Evolutionary conservation across 2,888 invertebrate species (phyloP), one percentile per base, ranked within the genome.

Genomic region (Drosophila fulvimacula): DNA sequence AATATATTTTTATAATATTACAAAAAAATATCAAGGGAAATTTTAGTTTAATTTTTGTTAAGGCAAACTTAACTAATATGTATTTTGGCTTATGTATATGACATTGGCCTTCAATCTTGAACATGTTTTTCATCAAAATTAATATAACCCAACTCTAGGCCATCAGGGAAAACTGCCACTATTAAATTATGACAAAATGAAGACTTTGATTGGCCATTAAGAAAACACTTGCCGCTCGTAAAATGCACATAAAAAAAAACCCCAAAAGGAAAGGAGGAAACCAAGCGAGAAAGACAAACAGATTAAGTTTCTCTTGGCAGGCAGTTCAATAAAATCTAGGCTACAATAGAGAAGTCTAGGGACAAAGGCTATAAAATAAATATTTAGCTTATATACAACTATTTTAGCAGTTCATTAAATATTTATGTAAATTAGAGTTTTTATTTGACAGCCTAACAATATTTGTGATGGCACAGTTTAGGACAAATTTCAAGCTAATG

Each of bases 361-460:
- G 7, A 10, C 10, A 36, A 32, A 13, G 17, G 11, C 15, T 44
- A 13, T 7, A 30, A 58, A 58, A n/a, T 13, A 24, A 5, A 24
- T 10, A 34, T 24, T 27, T 27, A 15, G 56, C 49, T 59, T 59
- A 71, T 55, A 61, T 39, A 32, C 56, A 70, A 60, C 27, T 10
- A 42, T 30, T 9, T 30, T 30, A 30, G 15, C 7, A 13, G 42
- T 21, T 56, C 41, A 51, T 56, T 34, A 59, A 63, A 39, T 56
- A 24, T 55, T 59, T 49, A 75, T 46, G 59, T 39, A 57, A 60
- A 57, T 57, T 41, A 36, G 7, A 51, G 21, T 17, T 44, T 39
- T 19, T 11, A 21, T 44, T 49, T 51, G 34, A 34, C 46, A 42
- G 17, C 19, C 27, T 1, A 34, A 17, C 6, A 56, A 57, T 24